phyloP scores from a whole-genome alignment of 2,888 invertebrate species.

The Zelleria hepariella region DNA sequence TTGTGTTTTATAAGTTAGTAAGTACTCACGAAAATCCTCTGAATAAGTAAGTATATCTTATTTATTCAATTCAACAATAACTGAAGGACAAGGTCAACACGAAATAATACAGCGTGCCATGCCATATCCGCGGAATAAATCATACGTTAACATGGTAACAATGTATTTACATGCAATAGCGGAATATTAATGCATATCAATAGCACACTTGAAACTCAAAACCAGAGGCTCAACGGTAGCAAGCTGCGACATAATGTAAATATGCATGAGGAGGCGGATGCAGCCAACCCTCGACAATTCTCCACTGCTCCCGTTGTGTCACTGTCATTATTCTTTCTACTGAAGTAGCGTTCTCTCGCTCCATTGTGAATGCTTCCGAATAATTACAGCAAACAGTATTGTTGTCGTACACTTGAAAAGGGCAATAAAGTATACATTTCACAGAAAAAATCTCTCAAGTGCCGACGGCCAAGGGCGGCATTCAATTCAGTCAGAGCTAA shows the following conservation, averaged over 20 bases:
- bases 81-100: conserved; percentile 4
- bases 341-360: conserved; percentile 51
- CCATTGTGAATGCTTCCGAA: conserved; percentile 65
- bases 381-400: conserved; percentile 54
- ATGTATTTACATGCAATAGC: conserved; percentile 6
- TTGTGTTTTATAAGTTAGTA: too few species aligned
- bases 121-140: background rate
- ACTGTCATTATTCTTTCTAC: conserved; percentile 47
- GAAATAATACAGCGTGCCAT: background rate
- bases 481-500: conserved; percentile 56
- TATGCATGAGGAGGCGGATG: conserved; percentile 61
- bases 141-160: background rate
- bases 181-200: conserved; percentile 11
- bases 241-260: conserved; percentile 29
- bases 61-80: conserved; percentile 23
- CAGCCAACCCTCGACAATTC: conserved; percentile 36
- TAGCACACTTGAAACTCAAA: background rate
- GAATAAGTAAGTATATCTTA: too few species aligned
- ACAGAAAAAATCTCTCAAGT: conserved; percentile 48
- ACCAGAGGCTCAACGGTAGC: background rate
- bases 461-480: conserved; percentile 43
- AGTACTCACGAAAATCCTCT: too few species aligned
- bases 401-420: conserved; percentile 20
- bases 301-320: conserved; percentile 38
- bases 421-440: conserved; percentile 65